Evolutionary conservation across 2,888 invertebrate species (phyloP).

Genomic region (Lamellibrachia columna): DNA sequence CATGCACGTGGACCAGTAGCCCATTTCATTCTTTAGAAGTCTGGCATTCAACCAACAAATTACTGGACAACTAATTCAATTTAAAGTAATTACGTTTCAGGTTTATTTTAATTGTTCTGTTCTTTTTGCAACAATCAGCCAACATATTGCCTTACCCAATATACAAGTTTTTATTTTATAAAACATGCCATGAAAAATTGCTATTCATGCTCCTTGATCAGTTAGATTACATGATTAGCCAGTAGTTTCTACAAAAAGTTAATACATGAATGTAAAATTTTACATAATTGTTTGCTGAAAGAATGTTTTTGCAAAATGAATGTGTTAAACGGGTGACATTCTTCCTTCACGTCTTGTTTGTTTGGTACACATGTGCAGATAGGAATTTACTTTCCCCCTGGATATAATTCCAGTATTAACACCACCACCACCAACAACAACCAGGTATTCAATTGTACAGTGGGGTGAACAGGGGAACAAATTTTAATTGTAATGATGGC

Average conservation of each 20-base stretch:
- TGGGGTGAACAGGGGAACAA: neutral
- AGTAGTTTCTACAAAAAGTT: neutral
- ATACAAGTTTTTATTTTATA: neutral
- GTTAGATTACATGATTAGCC: no score
- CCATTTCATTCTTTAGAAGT: neutral
- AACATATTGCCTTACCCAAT: neutral
- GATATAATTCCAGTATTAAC: neutral
- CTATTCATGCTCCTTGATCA: no score
- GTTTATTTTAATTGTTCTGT: neutral
- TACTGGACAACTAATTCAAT: neutral
- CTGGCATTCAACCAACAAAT: neutral
- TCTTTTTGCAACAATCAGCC: neutral
- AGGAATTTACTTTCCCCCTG: neutral
- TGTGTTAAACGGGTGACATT: neutral
- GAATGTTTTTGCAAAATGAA: neutral
- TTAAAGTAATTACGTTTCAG: neutral
- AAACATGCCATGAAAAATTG: neutral
- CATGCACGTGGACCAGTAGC: neutral
- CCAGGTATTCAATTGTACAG: neutral
- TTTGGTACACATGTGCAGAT: neutral
- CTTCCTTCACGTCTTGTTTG: neutral
- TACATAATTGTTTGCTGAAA: neutral
- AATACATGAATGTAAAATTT: neutral
- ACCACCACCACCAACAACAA: neutral
- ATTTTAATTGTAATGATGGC: neutral